Percentiles rank a stretch among this genome's conserved stretches.
Evolutionary conservation across 2,797 vertebrate genomes (phyloP).

Genomic region (Pitangus sulphuratus): DNA sequence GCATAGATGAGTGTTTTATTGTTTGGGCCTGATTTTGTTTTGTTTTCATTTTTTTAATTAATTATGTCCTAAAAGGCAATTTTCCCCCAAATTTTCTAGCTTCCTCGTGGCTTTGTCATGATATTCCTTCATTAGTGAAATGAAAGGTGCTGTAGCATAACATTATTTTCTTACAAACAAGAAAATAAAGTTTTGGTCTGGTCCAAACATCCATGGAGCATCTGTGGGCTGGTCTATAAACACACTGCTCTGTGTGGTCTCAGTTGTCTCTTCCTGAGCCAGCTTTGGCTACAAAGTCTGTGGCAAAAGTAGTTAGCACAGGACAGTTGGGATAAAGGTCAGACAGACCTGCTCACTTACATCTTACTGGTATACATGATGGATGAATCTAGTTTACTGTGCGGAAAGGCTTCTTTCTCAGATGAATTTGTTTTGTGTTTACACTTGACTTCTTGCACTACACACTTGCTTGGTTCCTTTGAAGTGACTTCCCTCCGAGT

Average conservation of each 20-base stretch:
- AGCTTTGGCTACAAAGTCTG: not conserved
- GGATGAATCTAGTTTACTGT: not conserved
- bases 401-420: not conserved
- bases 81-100: not conserved
- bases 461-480: not conserved
- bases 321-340: not conserved
- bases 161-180: not conserved
- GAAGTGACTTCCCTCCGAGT: not conserved
- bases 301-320: not conserved
- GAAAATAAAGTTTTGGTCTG: not conserved
- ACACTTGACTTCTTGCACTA: not conserved
- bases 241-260: not conserved
- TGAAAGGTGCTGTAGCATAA: not conserved
- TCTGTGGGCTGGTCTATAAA: not conserved
- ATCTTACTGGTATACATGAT: rapidly evolving
- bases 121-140: not conserved
- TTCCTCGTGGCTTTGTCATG: not conserved
- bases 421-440: not conserved
- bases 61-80: not conserved
- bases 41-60: not conserved
- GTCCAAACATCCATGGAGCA: not conserved
- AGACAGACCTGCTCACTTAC: not conserved
- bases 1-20: not conserved
- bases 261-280: not conserved
- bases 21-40: not conserved